These are phyloP conservation scores for Papilio elwesi DNA, from an alignment of 2,888 invertebrate species.

Conservation along the genomic window DNA sequence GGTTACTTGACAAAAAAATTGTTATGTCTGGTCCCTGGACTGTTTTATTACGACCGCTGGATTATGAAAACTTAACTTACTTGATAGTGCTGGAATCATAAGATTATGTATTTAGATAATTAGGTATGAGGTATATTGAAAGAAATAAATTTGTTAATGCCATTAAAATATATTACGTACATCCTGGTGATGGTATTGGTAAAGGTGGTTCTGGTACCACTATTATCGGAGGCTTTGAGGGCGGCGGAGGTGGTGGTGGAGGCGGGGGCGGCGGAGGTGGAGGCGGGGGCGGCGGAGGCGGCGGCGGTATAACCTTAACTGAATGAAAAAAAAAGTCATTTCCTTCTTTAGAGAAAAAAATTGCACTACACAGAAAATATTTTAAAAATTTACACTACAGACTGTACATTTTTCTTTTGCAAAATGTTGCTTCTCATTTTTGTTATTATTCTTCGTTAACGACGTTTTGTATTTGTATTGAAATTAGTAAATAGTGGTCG, in stretches of 20 bases:
- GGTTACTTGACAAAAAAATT: neutral
- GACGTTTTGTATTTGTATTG: no score
- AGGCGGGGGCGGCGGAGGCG: neutral
- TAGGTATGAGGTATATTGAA: neutral
- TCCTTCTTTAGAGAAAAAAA: neutral
- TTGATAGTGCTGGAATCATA: constrained; percentile 2
- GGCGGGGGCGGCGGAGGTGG: constrained; percentile 2
- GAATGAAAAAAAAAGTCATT: neutral
- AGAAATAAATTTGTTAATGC: neutral
- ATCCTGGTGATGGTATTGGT: neutral
- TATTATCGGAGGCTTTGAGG: neutral
- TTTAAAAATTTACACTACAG: no score
- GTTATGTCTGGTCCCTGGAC: neutral
- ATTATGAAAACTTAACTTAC: neutral
- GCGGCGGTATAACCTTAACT: neutral
- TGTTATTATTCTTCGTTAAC: no score
- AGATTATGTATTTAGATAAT: neutral
- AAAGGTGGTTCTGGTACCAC: neutral
- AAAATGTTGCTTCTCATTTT: no score
- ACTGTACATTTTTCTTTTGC: no score
- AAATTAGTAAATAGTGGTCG: no score
- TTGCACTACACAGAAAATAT: no score
- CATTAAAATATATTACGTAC: neutral
- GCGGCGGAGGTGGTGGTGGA: neutral
- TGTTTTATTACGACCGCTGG: no score